A percentile compares a stretch with the other conserved stretches of the same genome.
phyloP scores from a whole-genome alignment of 2,797 vertebrate genomes.

The Trichosurus vulpecula region DNA sequence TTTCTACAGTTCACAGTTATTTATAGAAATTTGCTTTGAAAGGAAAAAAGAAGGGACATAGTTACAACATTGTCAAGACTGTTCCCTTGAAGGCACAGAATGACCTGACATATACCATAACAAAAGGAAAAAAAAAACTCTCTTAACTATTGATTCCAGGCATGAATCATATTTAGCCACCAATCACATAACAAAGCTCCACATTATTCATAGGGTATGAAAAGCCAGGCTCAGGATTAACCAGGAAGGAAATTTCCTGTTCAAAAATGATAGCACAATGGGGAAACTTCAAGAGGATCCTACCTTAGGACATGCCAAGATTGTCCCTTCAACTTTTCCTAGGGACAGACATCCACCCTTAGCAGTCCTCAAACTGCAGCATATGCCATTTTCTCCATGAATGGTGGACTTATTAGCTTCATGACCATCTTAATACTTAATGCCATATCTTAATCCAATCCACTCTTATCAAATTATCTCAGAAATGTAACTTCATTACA shows the following conservation, averaged over 20 bases:
- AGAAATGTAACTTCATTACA: not conserved
- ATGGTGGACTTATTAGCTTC: not conserved
- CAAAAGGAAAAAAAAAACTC: too few species aligned
- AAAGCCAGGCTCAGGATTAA: not conserved
- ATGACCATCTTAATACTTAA: not conserved
- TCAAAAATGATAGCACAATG: not conserved
- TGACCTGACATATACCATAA: not conserved
- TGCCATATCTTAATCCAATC: not conserved
- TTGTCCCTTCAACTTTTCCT: not conserved
- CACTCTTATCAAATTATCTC: not conserved
- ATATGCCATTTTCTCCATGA: not conserved
- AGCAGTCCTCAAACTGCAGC: not conserved
- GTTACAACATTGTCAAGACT: not conserved
- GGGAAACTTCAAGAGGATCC: not conserved
- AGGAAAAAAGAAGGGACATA: not conserved
- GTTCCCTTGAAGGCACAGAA: not conserved
- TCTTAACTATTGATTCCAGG: not conserved
- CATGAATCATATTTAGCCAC: not conserved
- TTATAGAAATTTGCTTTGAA: not conserved
- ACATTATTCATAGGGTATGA: not conserved
- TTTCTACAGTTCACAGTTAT: not conserved
- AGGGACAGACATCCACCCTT: not conserved
- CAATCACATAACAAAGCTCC: not conserved
- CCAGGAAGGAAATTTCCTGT: not conserved
- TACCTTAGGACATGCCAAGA: not conserved